Percentiles rank a stretch among this genome's conserved stretches.
Evolutionary conservation across 1,140 invertebrate genomes (phyloP).

Genomic region (Drosophila bocki): DNA sequence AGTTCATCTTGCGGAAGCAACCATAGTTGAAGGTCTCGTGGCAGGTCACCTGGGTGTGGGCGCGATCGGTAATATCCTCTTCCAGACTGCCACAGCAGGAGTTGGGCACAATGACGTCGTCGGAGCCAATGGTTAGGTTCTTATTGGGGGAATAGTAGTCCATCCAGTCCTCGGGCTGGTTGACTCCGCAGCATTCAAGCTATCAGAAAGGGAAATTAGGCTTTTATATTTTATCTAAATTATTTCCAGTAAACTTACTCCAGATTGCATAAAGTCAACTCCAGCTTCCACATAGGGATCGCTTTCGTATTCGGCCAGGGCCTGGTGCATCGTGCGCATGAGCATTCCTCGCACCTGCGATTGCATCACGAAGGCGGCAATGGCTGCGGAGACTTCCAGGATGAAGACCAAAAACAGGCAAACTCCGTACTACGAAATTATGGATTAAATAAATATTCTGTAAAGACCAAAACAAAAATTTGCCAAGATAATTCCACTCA

Average conservation of each 20-base stretch:
- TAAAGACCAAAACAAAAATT: not conserved
- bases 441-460: not conserved
- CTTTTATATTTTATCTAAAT: not conserved
- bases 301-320: conserved; percentile 87
- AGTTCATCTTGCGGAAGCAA: conserved; percentile 88
- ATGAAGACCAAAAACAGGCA: conserved; percentile 91
- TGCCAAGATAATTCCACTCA: conserved; percentile 85
- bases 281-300: conserved; percentile 86
- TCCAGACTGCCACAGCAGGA: conserved; percentile 86
- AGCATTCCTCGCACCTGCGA: conserved; percentile 87
- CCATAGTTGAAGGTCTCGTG: conserved; percentile 86
- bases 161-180: conserved; percentile 88
- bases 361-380: conserved; percentile 91
- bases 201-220: conserved; percentile 76
- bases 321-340: conserved; percentile 86
- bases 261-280: conserved; percentile 89
- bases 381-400: conserved; percentile 92
- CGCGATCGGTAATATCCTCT: conserved; percentile 51
- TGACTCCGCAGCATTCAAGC: conserved; percentile 92
- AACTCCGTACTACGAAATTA: conserved; percentile 90
- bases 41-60: conserved; percentile 49
- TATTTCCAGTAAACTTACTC: conserved; percentile 85
- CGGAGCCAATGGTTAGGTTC: conserved; percentile 59
- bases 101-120: conserved; percentile 86
- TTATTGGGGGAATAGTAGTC: conserved; percentile 69